Base-by-base conservation (phyloP, 1,140 invertebrate species). In the Penaeus vannamei region DNA sequence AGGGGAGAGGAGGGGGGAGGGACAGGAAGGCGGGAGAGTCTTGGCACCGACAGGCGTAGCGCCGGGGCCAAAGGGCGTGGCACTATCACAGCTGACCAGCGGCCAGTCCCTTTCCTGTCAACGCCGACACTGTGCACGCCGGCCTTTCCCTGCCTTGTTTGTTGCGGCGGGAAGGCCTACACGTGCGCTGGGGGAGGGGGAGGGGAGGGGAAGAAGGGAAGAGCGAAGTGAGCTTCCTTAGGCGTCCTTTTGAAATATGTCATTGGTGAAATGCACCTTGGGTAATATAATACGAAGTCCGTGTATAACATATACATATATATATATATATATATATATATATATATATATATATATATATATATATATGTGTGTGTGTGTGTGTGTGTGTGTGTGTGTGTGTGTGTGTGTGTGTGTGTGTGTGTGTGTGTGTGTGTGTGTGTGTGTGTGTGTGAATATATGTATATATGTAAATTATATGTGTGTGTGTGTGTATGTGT, bases 291-390 rank as follows among this genome's bases (percentile, higher is more conserved):
- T 14, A 8, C 14, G 14, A 72, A 14, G 66, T 72, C 1, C 23
- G 66, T 19, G 23, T 72, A 32, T 20, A 72, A 72, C 10, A 22
- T n/a, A 72, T 72, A 32, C 23, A 72, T 19, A 72, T 72, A 72
- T 19, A 23, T 72, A 22, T 19, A 17, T 72, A 72, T 69, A 14
- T 69, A 69, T 69, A 69, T 69, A 14, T 69, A 29, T 69, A 69
- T 69, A 14, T 69, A 69, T 69, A 72, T 72, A 72, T 14, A 72
- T 69, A 72, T 12, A 72, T 72, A 72, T 26, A 32, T 20, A 72
- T 14, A 32, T n/a, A 72, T 17, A 72, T 72, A 72, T 72, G 2
- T 72, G 19, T 72, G 19, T 72, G 19, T 72, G 19, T 32, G 2
- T 72, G 2, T 72, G 14, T 23, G 23, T 23, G 23, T 23, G 23